Evolutionary conservation across 2,888 invertebrate species (phyloP).

Genomic region (Xanthia icteritia): DNA sequence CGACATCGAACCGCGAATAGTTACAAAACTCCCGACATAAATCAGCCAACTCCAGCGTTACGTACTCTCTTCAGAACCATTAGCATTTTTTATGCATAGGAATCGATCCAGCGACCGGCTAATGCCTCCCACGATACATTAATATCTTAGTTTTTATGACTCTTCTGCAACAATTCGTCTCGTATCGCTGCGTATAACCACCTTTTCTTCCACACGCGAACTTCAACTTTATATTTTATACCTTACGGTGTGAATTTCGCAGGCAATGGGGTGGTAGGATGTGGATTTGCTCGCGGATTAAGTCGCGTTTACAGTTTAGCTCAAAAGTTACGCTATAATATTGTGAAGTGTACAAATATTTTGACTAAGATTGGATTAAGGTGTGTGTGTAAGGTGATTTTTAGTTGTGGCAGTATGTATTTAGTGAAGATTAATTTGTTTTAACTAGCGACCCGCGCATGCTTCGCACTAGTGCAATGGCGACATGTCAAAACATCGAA

Average conservation of each 20-base stretch:
- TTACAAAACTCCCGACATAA: slow-evolving; percentile 82
- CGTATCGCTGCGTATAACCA: slow-evolving; percentile 72
- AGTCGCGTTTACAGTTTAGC: slow-evolving; percentile 73
- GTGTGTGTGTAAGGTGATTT: slow-evolving; percentile 46
- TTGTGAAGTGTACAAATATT: slow-evolving; percentile 68
- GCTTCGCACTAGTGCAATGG: no score
- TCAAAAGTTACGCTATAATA: slow-evolving; percentile 68
- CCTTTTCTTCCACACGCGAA: slow-evolving; percentile 34
- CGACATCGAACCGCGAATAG: slow-evolving; percentile 82
- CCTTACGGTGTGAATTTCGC: slow-evolving; percentile 50
- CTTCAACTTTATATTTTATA: neutral
- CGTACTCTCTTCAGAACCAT: slow-evolving; percentile 86
- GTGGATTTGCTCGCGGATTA: slow-evolving; percentile 67
- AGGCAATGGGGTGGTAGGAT: slow-evolving; percentile 36
- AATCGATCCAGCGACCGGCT: slow-evolving; percentile 89
- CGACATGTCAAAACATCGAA: no score
- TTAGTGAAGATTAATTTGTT: neutral
- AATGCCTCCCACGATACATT: slow-evolving; percentile 91
- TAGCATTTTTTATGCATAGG: slow-evolving; percentile 90
- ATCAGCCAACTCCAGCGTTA: slow-evolving; percentile 84
- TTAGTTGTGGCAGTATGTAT: neutral
- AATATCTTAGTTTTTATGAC: slow-evolving; percentile 91
- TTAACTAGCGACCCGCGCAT: no score
- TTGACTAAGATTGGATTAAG: slow-evolving; percentile 63
- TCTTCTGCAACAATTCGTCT: slow-evolving; percentile 88